These are phyloP conservation scores for Zenarchopterus dispar DNA, from an alignment of 2,797 vertebrate genomes.

Conservation along the genomic window DNA sequence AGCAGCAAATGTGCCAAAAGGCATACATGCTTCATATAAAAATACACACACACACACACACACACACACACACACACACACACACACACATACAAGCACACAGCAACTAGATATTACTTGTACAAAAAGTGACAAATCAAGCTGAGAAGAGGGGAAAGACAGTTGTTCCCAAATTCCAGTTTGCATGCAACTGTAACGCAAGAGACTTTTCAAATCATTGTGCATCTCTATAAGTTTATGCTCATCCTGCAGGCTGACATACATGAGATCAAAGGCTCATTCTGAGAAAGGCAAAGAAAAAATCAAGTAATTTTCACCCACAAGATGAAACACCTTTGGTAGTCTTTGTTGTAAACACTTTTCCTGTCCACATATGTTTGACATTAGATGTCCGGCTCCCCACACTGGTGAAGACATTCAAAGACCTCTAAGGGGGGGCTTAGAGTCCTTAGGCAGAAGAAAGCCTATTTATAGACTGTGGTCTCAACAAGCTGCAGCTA, in stretches of 20 bases:
- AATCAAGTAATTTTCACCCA: constrained; percentile 69
- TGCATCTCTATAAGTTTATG: constrained; percentile 48
- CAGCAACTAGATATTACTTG: constrained; percentile 21
- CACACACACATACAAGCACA: constrained; percentile 6
- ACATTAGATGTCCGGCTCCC: constrained; percentile 68
- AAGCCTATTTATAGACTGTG: constrained; percentile 73
- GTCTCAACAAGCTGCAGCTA: constrained; percentile 60
- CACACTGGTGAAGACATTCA: constrained; percentile 63
- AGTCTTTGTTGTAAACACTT: constrained; percentile 50
- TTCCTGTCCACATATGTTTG: constrained; percentile 72
- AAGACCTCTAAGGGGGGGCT: constrained; percentile 49
- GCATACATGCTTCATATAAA: constrained; percentile 34
- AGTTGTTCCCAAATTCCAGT: constrained; percentile 25
- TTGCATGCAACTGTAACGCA: constrained; percentile 27
- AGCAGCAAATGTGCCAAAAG: constrained; percentile 61
- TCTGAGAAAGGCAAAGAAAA: constrained; percentile 43
- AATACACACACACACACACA: constrained; percentile 7
- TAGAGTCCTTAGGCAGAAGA: constrained; percentile 47
- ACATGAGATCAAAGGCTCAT: constrained; percentile 52
- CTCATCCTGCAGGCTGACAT: constrained; percentile 38
- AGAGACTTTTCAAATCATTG: constrained; percentile 47
- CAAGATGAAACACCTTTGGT: constrained; percentile 60
- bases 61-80: constrained; percentile 9
- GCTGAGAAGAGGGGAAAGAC: neutral
- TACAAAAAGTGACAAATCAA: constrained; percentile 20